These are phyloP conservation scores for Drosophila asahinai DNA, from an alignment of 1,140 invertebrate genomes.

Conservation along the genomic window DNA sequence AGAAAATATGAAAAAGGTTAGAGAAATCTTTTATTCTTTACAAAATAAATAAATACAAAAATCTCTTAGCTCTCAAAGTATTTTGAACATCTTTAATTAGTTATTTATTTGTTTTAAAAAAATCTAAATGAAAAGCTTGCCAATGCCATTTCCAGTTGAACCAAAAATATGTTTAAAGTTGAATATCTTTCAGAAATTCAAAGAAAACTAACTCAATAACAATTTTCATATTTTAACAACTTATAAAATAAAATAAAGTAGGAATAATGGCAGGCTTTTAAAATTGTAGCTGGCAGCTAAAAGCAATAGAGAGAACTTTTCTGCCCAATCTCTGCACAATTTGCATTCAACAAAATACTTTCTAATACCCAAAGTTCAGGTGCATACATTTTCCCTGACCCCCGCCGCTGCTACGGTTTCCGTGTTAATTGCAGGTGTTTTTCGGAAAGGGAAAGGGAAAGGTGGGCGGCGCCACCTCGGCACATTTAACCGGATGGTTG, in stretches of 20 bases:
- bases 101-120: background rate
- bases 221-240: constrained; percentile 4
- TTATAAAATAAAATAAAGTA: constrained; percentile 2
- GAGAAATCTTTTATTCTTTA: no score
- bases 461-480: constrained; percentile 28
- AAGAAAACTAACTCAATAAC: background rate
- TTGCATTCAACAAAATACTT: constrained; percentile 29
- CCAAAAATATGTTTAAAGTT: background rate
- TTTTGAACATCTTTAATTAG: no score
- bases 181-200: background rate
- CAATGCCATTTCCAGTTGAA: background rate
- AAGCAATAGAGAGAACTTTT: constrained; percentile 3
- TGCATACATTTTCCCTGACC: constrained; percentile 4
- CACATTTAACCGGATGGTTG: constrained; percentile 56
- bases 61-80: no score
- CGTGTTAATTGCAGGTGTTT: constrained; percentile 47
- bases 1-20: no score
- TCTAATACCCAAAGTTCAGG: constrained; percentile 29
- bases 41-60: no score
- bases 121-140: background rate
- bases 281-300: background rate
- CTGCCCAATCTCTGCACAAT: constrained; percentile 36
- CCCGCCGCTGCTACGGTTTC: constrained; percentile 1
- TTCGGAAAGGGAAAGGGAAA: background rate
- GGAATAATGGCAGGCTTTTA: background rate